Evolutionary conservation across 2,888 invertebrate genomes (phyloP).

Genomic region (Lasioglossum vierecki): DNA sequence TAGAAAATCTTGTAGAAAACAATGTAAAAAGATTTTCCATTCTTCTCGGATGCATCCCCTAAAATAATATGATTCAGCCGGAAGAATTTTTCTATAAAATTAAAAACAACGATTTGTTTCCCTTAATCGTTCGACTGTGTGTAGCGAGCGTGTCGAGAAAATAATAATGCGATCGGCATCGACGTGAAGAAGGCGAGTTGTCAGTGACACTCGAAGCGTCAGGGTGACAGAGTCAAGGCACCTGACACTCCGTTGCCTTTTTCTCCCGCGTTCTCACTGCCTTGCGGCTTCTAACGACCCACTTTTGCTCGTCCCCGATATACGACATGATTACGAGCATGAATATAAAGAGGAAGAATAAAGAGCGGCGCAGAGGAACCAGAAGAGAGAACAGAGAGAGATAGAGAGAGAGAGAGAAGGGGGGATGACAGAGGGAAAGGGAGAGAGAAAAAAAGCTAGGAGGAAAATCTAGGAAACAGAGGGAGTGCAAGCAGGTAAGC

Average conservation of each 20-base stretch:
- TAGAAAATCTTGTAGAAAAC: too few relatives aligned
- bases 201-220: slow-evolving; percentile 65
- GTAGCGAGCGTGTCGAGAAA: background rate
- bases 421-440: background rate
- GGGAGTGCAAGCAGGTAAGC: slow-evolving; percentile 70
- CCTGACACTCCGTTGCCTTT: slow-evolving; percentile 42
- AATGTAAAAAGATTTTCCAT: too few relatives aligned
- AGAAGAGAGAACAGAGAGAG: background rate
- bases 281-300: slow-evolving; percentile 58
- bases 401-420: background rate
- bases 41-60: too few relatives aligned
- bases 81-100: background rate
- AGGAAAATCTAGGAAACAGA: slow-evolving; percentile 54
- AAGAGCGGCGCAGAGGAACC: background rate
- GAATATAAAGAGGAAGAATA: slow-evolving; percentile 22
- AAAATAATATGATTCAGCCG: too few relatives aligned
- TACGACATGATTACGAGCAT: slow-evolving; percentile 24
- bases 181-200: slow-evolving; percentile 48
- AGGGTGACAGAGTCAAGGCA: slow-evolving; percentile 78
- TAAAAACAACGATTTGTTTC: background rate
- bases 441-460: slow-evolving; percentile 32
- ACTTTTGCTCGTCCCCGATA: slow-evolving; percentile 54
- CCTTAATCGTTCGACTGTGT: background rate
- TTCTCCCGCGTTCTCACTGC: slow-evolving; percentile 2
- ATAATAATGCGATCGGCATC: slow-evolving; percentile 11